Base-by-base conservation (phyloP, 2,888 invertebrate genomes). In the Fragum whitleyi region DNA sequence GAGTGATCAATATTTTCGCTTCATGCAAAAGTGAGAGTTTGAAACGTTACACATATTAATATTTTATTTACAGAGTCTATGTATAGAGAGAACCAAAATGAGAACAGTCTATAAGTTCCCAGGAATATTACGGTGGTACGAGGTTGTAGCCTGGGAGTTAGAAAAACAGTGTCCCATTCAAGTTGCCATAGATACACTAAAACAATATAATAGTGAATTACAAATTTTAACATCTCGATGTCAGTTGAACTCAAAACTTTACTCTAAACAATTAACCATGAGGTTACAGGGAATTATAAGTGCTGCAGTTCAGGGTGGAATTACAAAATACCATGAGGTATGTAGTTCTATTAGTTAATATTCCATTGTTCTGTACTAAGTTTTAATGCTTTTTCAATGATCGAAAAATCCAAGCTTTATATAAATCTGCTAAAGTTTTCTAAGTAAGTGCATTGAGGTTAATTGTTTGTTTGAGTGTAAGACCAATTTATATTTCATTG, bases 81-180 rank as follows among this genome's bases (percentile, higher is more conserved):
- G 92, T 83, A 83, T 93, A 57, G 93, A 93, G 76, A 73, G 93
- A 61, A 89, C 89, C n/a, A 88, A 88, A 14, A 79, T 93, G 86
- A 88, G 86, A 68, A 92, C 91, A 1, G 78, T 81, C 16, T 87
- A 89, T 77, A 90, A 89, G 36, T 87, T 94, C 39, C 94, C 94
- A 0, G 93, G 93, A n/a, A 92, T 93, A 32, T 85, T 92, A 47
- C 89, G 92, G 6, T 94, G 93, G 93, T 92, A 92, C 73, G 92
- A 93, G 70, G 98, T 98, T 0, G 95, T 96, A 26, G 96, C 82
- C 96, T 62, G 95, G 95, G 96, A 96, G 70, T 96, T 96, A 0
- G 96, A 97, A 92, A 96, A 97, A 92, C 95, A 98, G 76, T 96
- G 96, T 1, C 93, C 93, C 0, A 89, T 93, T 21, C 87, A 90